Base-by-base conservation (phyloP, 1,140 invertebrate species). In the Lerema accius region DNA sequence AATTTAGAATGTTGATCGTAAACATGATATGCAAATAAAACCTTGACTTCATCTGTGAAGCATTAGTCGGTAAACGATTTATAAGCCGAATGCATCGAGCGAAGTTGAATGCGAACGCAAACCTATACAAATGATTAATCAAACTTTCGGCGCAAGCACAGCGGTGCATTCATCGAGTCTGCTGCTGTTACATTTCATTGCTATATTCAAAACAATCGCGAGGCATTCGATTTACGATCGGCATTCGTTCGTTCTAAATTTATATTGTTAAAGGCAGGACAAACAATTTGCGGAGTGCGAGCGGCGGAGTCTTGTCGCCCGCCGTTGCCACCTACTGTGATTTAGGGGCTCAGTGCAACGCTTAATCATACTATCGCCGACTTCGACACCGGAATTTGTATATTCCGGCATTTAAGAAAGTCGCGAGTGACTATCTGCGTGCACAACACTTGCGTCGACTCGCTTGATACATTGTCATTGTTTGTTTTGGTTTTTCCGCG, bases 221-320 rank as follows among this genome's bases (percentile, higher is more conserved):
- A 68, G 46, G 73, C 78, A 71, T 84, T 84, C 84, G 81, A 88
- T 84, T 81, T 83, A 80, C 78, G 80, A 78, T 84, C 83, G 86
- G 82, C 72, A 89, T 86, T 89, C 73, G 84, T 82, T 80, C 71
- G 74, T 75, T 78, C 86, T 90, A 90, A 86, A 90, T 90, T 82
- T 90, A 90, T 81, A 86, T 87, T 82, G 86, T 85, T 85, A 82
- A 76, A 78, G 79, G 73, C 84, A 84, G 69, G 78, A 86, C 85
- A 84, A 86, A 86, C 86, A 83, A 86, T 87, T 89, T 81, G 79
- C 78, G 87, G 82, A 84, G 83, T 84, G 84, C 78, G 70, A 81
- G 76, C 67, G 77, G 69, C 73, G 71, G 65, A 75, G 69, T 81
- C 67, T 73, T 81, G 79, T 84, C 83, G 78, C 63, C 46, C 71